Conservation (phyloP, 2,113 vertebrate genomes). For the Mastomys coucha region DNA sequence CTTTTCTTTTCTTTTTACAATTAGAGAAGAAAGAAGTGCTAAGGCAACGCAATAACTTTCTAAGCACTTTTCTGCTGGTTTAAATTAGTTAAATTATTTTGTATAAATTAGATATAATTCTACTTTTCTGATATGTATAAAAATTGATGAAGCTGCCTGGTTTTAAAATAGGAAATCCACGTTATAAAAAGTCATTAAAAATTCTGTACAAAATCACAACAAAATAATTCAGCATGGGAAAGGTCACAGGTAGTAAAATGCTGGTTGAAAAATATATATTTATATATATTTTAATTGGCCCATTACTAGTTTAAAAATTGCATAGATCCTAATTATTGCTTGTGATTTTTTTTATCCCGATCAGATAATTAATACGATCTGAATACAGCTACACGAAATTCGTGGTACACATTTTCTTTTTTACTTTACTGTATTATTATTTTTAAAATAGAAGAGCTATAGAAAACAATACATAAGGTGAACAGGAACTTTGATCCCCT, state of each 20-base stretch:
- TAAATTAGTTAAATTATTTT: constrained; percentile 92
- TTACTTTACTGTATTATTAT: constrained; percentile 74
- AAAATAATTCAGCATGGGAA: constrained; percentile 96
- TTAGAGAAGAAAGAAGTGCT: constrained; percentile 92
- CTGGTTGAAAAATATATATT: constrained; percentile 96
- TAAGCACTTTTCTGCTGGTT: constrained; percentile 94
- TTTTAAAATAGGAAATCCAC: constrained; percentile 94
- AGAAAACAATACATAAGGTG: constrained; percentile 87
- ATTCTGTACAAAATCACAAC: constrained; percentile 97
- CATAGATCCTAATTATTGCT: constrained; percentile 99
- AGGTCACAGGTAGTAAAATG: constrained; percentile 95
- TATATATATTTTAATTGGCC: constrained; percentile 95
- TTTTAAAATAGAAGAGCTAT: constrained; percentile 85
- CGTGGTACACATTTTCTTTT: constrained; percentile 75
- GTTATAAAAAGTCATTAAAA: constrained; percentile 96
- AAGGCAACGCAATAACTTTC: constrained; percentile 94
- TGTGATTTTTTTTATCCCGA: constrained; percentile 91
- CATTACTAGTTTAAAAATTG: constrained; percentile 95
- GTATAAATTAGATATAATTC: constrained; percentile 94
- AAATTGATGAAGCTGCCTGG: constrained; percentile 94
- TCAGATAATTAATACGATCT: constrained; percentile 90
- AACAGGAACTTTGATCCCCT: constrained; percentile 84
- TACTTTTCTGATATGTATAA: constrained; percentile 92
- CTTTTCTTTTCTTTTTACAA: constrained; percentile 72
- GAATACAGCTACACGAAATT: constrained; percentile 85